Percentiles rank a stretch among this genome's conserved stretches.
These are phyloP conservation scores for Ambastaia sidthimunki DNA, from an alignment of 2,797 vertebrate species.

Conservation along the genomic window DNA sequence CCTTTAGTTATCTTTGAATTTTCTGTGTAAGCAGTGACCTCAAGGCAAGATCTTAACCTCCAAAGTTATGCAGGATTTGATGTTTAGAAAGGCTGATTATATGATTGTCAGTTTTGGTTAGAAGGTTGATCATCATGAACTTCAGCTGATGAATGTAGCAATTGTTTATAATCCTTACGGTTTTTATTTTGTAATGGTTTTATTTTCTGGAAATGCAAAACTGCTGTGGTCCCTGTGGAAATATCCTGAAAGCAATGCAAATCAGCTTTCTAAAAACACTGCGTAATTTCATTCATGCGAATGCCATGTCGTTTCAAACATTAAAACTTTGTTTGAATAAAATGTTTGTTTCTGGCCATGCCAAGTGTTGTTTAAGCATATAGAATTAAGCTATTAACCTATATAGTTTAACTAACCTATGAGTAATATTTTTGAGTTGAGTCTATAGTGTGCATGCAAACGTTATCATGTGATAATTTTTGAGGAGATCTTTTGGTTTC, in stretches of 20 bases:
- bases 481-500: background rate
- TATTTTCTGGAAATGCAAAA: background rate
- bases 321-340: background rate
- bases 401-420: no score
- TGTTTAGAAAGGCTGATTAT: background rate
- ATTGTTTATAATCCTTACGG: background rate
- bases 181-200: no score
- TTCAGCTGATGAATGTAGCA: background rate
- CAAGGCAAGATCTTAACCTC: constrained; percentile 1
- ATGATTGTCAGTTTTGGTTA: background rate
- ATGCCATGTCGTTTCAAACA: background rate
- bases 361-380: no score
- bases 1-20: background rate
- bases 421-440: background rate
- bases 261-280: background rate
- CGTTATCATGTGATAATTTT: background rate
- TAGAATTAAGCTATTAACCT: background rate
- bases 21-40: background rate
- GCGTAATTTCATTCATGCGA: background rate
- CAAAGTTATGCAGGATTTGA: background rate
- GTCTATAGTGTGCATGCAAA: background rate
- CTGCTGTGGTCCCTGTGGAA: background rate
- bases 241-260: constrained; percentile 13
- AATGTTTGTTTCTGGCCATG: background rate
- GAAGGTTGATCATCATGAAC: background rate